Percentiles rank a stretch among this genome's conserved stretches.
These are phyloP conservation scores for Acomys russatus DNA, from an alignment of 2,797 vertebrate species.

Conservation along the genomic window DNA sequence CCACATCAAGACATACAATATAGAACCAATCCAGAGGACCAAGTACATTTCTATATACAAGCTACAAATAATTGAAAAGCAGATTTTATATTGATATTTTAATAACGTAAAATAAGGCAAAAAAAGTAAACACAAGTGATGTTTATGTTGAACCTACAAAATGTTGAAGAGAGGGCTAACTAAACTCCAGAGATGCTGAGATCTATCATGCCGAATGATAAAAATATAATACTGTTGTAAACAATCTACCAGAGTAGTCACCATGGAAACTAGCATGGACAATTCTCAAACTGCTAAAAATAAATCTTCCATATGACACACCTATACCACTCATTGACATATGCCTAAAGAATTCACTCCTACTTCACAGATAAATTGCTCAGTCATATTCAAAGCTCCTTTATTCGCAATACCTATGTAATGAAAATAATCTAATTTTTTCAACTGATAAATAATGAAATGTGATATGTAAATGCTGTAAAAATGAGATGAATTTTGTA, in stretches of 20 bases:
- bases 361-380: neutral
- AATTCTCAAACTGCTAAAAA: neutral
- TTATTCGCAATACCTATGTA: neutral
- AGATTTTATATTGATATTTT: neutral
- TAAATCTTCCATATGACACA: neutral
- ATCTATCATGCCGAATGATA: neutral
- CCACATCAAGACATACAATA: neutral
- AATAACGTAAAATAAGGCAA: neutral
- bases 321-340: neutral
- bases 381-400: neutral
- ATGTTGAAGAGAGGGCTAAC: neutral
- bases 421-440: neutral
- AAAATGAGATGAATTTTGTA: neutral
- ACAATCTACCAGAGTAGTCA: neutral
- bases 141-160: neutral
- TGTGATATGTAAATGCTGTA: neutral
- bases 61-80: constrained; percentile 4
- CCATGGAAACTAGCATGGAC: neutral
- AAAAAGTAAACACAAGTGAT: neutral
- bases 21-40: neutral
- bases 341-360: neutral
- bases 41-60: neutral
- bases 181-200: neutral
- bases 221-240: neutral
- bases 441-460: neutral